Base-by-base conservation (phyloP, 2,113 vertebrate genomes). In the Galemys pyrenaicus region DNA sequence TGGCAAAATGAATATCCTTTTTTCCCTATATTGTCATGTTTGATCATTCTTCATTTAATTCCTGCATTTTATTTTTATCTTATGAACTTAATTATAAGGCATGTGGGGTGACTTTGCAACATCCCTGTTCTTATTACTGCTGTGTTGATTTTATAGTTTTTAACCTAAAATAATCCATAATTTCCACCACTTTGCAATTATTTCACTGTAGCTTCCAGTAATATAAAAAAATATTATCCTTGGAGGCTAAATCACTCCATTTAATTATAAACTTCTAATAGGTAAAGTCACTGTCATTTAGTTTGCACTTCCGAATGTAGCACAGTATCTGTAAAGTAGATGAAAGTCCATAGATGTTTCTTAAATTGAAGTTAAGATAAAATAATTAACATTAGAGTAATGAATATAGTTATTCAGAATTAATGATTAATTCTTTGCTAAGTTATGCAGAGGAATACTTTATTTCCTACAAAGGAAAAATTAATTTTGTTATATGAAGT, bases 361-460 rank as follows among this genome's bases (percentile, higher is more conserved):
- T 82, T 78, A 46, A 81, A 65, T 32, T 58, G n/a, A 94, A 90
- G 17, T 75, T 65, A 60, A 41, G 82, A 88, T 81, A 78, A 85
- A 70, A 80, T 68, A 74, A 44, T 83, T 65, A 81, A n/a, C 12
- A 0, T 75, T 13, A 22, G 3, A 56, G 16, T 64, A 35, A 32
- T 56, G 51, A n/a, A 26, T 62, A 37, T 51, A 80, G 44, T 7
- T 68, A 49, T 58, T 49, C 39, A 84, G 1, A 64, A 19, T 70
- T 78, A 65, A 17, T 95, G 9, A 39, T 12, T 83, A 32, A 41
- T 30, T 82, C 5, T 28, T 71, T 87, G 19, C 2, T n/a, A 78
- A 71, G 6, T 4, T 8, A 4, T 56, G 30, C 41, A 83, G 19
- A 86, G 46, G 32, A 44, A 64, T 60, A 51, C 5, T 58, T 71